A percentile compares a stretch with the other conserved stretches of the same genome.
Evolutionary conservation across 2,888 invertebrate species (phyloP).

Genomic region (Brachyptera putata): DNA sequence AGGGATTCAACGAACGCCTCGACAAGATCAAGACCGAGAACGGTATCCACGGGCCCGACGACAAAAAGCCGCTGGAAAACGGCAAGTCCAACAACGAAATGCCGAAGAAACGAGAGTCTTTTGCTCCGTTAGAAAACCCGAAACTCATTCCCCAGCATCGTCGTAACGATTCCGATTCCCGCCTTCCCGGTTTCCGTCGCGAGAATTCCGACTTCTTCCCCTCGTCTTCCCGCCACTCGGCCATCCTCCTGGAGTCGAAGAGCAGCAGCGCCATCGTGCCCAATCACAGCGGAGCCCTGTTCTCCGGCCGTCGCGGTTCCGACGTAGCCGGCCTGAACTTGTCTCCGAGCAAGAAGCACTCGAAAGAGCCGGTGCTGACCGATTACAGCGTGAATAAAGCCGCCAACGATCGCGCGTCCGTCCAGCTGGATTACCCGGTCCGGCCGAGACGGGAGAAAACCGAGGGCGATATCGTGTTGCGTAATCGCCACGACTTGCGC

Average conservation of each 20-base stretch:
- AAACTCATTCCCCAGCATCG: constrained; percentile 54
- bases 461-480: constrained; percentile 79
- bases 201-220: constrained; percentile 84
- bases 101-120: constrained; percentile 32
- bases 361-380: constrained; percentile 64
- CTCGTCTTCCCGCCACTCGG: constrained; percentile 69
- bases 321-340: constrained; percentile 34
- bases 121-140: constrained; percentile 33
- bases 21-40: constrained; percentile 48
- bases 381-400: constrained; percentile 61
- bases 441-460: constrained; percentile 81
- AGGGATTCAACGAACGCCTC: constrained; percentile 46
- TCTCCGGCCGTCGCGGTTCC: constrained; percentile 37
- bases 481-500: constrained; percentile 51
- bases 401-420: constrained; percentile 49
- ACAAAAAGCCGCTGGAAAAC: constrained; percentile 16
- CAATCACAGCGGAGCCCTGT: too few species aligned
- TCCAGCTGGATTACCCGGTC: constrained; percentile 46
- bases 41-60: too few species aligned
- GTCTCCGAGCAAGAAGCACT: constrained; percentile 37
- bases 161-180: constrained; percentile 69
- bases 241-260: constrained; percentile 58
- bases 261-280: constrained; percentile 37
- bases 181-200: constrained; percentile 71
- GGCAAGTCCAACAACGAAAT: constrained; percentile 14